Conservation (phyloP, 2,113 vertebrate species). For the Laticauda laticaudata region DNA sequence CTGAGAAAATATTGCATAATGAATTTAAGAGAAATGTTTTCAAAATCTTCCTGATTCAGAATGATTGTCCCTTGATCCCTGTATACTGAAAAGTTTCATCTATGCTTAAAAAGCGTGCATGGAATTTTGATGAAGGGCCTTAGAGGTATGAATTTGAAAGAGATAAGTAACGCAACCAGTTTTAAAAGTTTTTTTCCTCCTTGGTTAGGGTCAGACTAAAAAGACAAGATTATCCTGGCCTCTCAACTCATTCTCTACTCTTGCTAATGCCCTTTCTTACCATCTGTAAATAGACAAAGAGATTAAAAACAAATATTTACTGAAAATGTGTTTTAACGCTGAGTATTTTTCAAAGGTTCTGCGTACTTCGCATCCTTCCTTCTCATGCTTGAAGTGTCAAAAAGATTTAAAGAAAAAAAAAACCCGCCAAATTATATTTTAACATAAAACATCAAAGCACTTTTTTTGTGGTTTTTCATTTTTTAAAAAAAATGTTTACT, state of each 20-base stretch:
- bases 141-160: background rate
- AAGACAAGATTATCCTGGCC: background rate
- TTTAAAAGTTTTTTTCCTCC: slow-evolving; percentile 55
- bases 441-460: slow-evolving; percentile 59
- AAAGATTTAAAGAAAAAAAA: slow-evolving; percentile 52
- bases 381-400: slow-evolving; percentile 57
- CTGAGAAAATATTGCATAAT: background rate
- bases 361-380: slow-evolving; percentile 45
- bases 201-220: slow-evolving; percentile 37
- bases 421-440: slow-evolving; percentile 65
- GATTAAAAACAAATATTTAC: slow-evolving; percentile 50
- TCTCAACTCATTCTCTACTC: background rate
- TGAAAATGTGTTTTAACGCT: slow-evolving; percentile 46
- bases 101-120: background rate
- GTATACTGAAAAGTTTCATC: background rate
- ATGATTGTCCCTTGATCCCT: background rate
- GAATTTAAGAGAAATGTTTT: background rate
- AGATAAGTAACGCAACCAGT: slow-evolving; percentile 14
- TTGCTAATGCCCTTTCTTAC: slow-evolving; percentile 55
- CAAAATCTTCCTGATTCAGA: background rate
- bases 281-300: slow-evolving; percentile 59
- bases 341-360: slow-evolving; percentile 60
- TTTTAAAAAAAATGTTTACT: slow-evolving; percentile 14
- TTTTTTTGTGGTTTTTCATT: slow-evolving; percentile 37
- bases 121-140: background rate